These are phyloP conservation scores for Pluvialis apricaria DNA, from an alignment of 2,113 vertebrate species.

Conservation along the genomic window DNA sequence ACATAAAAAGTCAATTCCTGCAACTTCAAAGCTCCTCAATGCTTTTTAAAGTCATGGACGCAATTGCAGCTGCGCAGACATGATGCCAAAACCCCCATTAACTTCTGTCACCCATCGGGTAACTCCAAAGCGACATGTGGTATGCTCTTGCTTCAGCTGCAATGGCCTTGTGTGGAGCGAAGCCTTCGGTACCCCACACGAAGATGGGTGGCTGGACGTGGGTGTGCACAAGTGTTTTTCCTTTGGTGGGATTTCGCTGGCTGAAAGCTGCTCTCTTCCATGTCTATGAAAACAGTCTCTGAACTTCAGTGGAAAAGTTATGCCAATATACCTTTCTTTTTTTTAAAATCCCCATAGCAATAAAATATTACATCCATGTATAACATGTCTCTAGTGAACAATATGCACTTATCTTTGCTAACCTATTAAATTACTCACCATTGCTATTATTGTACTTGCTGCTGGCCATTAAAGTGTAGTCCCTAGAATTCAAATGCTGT, in stretches of 20 bases:
- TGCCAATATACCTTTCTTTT: neutral
- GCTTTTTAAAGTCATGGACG: neutral
- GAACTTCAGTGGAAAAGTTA: neutral
- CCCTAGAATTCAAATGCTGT: neutral
- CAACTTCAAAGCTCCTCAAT: neutral
- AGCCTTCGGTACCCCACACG: accelerated
- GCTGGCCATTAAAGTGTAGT: neutral
- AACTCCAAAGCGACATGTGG: neutral
- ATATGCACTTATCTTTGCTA: neutral
- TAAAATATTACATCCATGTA: neutral
- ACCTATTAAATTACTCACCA: neutral
- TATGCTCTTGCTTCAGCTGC: neutral
- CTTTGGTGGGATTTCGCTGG: neutral
- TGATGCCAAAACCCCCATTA: neutral
- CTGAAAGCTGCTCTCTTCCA: neutral
- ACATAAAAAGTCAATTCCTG: neutral
- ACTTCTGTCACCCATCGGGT: neutral
- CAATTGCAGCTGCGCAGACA: accelerated
- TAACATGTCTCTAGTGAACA: neutral
- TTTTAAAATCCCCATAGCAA: neutral
- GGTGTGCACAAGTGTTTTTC: neutral
- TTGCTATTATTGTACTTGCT: neutral
- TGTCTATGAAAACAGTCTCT: neutral
- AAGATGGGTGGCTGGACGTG: accelerated
- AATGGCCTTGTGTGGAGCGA: accelerated